Percentiles rank a stretch among this genome's conserved stretches.
phyloP scores from a whole-genome alignment of 2,888 invertebrate genomes.

The Unio pictorum region DNA sequence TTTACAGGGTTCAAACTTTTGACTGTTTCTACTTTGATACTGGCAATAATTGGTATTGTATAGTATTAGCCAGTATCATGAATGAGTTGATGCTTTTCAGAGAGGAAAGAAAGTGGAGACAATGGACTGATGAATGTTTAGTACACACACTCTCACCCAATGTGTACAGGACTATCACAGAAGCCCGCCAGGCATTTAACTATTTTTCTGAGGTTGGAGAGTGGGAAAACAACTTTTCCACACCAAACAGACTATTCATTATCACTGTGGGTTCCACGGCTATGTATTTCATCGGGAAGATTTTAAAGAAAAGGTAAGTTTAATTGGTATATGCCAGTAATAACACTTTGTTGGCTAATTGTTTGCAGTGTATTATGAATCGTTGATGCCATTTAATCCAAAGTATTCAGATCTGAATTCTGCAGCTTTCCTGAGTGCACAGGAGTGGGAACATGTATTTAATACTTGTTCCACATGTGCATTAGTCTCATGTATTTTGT shows the following conservation, averaged over 20 bases:
- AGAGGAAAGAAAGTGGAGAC: constrained; percentile 94
- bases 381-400: no score
- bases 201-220: constrained; percentile 95
- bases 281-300: constrained; percentile 94
- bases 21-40: no score
- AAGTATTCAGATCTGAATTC: no score
- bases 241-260: constrained; percentile 88
- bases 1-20: no score
- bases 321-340: constrained; percentile 47
- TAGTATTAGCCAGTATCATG: not conserved
- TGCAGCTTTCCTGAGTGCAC: no score
- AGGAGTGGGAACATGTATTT: no score
- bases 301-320: constrained; percentile 85
- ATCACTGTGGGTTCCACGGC: constrained; percentile 93
- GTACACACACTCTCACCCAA: constrained; percentile 97
- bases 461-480: no score
- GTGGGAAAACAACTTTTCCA: constrained; percentile 91
- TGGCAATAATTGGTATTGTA: not conserved
- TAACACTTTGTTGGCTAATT: no score
- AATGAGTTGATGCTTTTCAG: constrained; percentile 74
- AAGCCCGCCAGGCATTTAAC: constrained; percentile 91
- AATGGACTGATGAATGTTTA: constrained; percentile 92
- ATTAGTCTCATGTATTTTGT: no score
- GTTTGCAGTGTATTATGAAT: no score
- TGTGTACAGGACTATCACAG: constrained; percentile 88